Percentiles rank a stretch among this genome's conserved stretches.
Evolutionary conservation across 2,888 invertebrate species (phyloP).

Genomic region (Drosophila suboccidentalis): DNA sequence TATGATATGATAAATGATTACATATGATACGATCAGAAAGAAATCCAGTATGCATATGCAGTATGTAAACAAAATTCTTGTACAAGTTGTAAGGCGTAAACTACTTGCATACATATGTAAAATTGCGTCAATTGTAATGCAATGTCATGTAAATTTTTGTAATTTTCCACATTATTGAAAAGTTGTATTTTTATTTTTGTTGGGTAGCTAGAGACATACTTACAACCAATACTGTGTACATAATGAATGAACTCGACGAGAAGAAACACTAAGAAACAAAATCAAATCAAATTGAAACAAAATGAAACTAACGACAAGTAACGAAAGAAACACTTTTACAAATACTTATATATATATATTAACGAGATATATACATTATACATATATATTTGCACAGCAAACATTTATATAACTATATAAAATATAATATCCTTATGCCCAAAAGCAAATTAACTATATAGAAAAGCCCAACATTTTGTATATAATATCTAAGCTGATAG

Average conservation of each 20-base stretch:
- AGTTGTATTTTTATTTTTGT: slow-evolving; percentile 53
- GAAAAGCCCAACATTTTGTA: slow-evolving; percentile 73
- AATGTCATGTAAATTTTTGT: slow-evolving; percentile 67
- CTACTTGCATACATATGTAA: slow-evolving; percentile 1
- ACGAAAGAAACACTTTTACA: slow-evolving; percentile 73
- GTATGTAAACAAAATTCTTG: slow-evolving; percentile 59
- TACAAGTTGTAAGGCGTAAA: slow-evolving; percentile 42
- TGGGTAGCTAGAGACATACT: slow-evolving; percentile 57
- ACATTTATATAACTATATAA: slow-evolving; percentile 61
- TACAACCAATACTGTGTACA: slow-evolving; percentile 20
- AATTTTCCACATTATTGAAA: slow-evolving; percentile 62
- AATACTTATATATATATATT: slow-evolving; percentile 35
- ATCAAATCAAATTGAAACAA: slow-evolving; percentile 28
- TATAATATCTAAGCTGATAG: slow-evolving; percentile 65
- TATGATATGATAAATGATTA: slow-evolving; percentile 12
- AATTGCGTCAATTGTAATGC: slow-evolving; percentile 23
- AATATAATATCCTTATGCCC: slow-evolving; percentile 57
- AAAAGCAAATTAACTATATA: slow-evolving; percentile 36
- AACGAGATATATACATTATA: slow-evolving; percentile 76
- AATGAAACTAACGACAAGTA: slow-evolving; percentile 72
- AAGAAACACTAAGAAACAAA: slow-evolving; percentile 51
- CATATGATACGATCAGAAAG: slow-evolving; percentile 4
- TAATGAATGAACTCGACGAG: slow-evolving; percentile 58
- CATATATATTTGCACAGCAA: slow-evolving; percentile 82
- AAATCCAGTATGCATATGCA: no score